A percentile compares a stretch with the other conserved stretches of the same genome.
Evolutionary conservation across 2,797 vertebrate genomes (phyloP).

Genomic region (Clarias platycephalus): DNA sequence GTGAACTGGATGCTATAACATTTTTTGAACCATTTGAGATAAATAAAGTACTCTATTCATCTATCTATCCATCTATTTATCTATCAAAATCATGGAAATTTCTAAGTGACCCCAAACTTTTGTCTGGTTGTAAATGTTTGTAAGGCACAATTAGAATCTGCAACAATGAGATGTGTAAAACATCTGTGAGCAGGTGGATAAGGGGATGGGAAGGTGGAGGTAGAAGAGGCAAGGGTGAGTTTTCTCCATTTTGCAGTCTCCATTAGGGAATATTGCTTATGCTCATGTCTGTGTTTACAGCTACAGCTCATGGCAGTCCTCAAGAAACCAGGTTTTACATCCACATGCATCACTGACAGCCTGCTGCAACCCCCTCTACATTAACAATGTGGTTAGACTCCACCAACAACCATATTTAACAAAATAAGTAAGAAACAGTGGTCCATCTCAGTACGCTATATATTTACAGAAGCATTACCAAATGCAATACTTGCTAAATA

Average conservation of each 20-base stretch:
- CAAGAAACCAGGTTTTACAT: not conserved
- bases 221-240: not conserved
- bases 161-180: not conserved
- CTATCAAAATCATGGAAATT: not conserved
- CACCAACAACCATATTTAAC: too few relatives aligned
- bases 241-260: not conserved
- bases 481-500: not conserved
- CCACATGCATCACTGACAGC: not conserved
- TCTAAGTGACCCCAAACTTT: not conserved
- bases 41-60: too few relatives aligned
- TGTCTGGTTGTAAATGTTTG: not conserved
- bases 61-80: not conserved
- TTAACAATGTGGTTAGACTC: not conserved
- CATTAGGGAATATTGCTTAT: not conserved
- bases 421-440: conserved; percentile 1
- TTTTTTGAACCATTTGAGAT: too few relatives aligned
- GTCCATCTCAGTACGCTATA: not conserved
- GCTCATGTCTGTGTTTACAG: not conserved
- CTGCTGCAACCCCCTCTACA: not conserved
- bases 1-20: too few relatives aligned
- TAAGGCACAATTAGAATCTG: not conserved
- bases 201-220: not conserved
- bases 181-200: not conserved
- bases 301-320: not conserved
- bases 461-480: not conserved